phyloP scores from a whole-genome alignment of 2,113 vertebrate genomes.

The Beaufortia kweichowensis region DNA sequence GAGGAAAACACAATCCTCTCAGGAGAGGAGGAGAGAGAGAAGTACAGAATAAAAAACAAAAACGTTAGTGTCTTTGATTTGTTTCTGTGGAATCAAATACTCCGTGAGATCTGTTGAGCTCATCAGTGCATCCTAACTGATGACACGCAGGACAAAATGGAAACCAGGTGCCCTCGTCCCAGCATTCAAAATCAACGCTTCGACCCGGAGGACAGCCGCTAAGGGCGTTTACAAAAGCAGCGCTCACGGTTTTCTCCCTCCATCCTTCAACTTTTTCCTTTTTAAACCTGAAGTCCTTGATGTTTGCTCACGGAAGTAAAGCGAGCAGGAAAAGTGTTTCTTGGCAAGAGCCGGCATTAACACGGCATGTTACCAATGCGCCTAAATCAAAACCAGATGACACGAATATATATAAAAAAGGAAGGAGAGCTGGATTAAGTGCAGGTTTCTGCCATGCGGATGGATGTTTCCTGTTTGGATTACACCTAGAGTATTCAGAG shows the following conservation, averaged over 20 bases:
- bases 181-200: constrained; percentile 65
- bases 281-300: constrained; percentile 54
- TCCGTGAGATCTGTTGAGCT: constrained; percentile 64
- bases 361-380: constrained; percentile 51
- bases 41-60: constrained; percentile 13
- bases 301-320: constrained; percentile 70
- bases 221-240: constrained; percentile 70
- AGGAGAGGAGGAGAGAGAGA: constrained; percentile 45
- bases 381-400: constrained; percentile 70
- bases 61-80: constrained; percentile 63
- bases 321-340: constrained; percentile 64
- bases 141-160: constrained; percentile 72
- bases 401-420: constrained; percentile 29
- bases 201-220: constrained; percentile 56
- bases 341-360: constrained; percentile 60
- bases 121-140: constrained; percentile 60
- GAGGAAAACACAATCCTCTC: constrained; percentile 65
- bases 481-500: constrained; percentile 23
- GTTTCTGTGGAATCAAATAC: constrained; percentile 70
- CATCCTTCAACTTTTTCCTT: constrained; percentile 32
- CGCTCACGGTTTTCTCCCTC: constrained; percentile 49
- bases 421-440: constrained; percentile 57
- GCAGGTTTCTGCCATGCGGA: constrained; percentile 59
- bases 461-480: constrained; percentile 62
- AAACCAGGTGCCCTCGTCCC: constrained; percentile 71